Percentiles rank a stretch among this genome's conserved stretches.
Conservation (phyloP, 1,140 invertebrate genomes). For the Stegodyphus mimosarum region DNA sequence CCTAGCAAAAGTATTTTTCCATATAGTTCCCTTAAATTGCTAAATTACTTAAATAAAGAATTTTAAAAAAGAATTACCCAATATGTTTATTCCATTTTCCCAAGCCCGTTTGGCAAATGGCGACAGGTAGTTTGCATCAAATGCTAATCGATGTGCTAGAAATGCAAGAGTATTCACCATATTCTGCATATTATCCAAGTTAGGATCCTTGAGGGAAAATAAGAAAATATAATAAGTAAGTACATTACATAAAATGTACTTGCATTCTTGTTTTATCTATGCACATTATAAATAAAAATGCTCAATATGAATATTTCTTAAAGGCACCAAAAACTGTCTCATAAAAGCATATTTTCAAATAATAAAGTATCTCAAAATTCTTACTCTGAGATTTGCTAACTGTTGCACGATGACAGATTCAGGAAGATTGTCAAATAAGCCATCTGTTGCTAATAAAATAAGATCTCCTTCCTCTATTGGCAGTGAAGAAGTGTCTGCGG, state of each 20-base stretch:
- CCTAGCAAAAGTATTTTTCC: no score
- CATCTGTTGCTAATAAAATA: conserved; percentile 95
- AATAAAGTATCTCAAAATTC: conserved; percentile 2
- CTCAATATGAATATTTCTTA: neutral
- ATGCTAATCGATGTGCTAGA: conserved; percentile 91
- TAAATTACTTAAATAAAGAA: neutral
- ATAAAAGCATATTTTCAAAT: neutral
- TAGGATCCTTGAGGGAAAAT: conserved; percentile 65
- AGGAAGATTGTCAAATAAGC: conserved; percentile 97
- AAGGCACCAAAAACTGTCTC: neutral
- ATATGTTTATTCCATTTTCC: conserved; percentile 91
- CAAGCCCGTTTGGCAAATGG: conserved; percentile 93
- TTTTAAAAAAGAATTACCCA: conserved; percentile 73
- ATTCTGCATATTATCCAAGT: conserved; percentile 76
- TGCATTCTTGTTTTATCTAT: neutral
- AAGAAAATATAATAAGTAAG: neutral
- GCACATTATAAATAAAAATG: neutral
- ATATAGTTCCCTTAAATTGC: no score
- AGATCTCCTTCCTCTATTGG: conserved; percentile 94
- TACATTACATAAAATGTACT: no score
- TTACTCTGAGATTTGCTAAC: conserved; percentile 73
- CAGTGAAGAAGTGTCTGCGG: conserved; percentile 90
- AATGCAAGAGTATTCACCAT: conserved; percentile 94
- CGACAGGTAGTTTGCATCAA: conserved; percentile 93
- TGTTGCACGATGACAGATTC: conserved; percentile 87